These are phyloP conservation scores for Villa cingulata DNA, from an alignment of 2,888 invertebrate species.

Conservation along the genomic window DNA sequence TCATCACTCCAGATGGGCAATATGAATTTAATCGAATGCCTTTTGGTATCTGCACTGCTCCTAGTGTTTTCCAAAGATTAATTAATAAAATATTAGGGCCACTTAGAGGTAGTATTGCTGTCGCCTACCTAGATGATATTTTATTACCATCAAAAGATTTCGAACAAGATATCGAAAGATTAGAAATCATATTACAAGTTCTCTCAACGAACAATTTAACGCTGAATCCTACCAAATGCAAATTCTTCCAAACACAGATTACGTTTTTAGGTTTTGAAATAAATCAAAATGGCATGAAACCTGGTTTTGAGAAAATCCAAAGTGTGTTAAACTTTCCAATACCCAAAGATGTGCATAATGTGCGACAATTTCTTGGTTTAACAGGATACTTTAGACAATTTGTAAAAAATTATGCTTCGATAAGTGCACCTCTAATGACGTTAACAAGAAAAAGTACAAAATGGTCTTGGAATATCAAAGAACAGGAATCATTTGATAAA, in stretches of 20 bases:
- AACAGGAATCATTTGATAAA: too few species aligned
- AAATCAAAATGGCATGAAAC: constrained; percentile 15
- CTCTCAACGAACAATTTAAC: constrained; percentile 4
- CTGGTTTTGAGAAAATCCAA: constrained; percentile 17
- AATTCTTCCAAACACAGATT: constrained; percentile 14
- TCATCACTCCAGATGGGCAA: constrained; percentile 11
- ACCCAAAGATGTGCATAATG: too few species aligned
- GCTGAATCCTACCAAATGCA: constrained; percentile 10
- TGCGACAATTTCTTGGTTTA: too few species aligned
- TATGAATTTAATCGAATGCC: constrained; percentile 22
- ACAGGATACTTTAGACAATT: too few species aligned
- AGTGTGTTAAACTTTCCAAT: constrained; percentile 13
- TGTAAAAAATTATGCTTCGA: too few species aligned
- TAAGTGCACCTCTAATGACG: too few species aligned
- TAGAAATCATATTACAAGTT: background rate
- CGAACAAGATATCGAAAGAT: constrained; percentile 8
- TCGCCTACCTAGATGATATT: constrained; percentile 19
- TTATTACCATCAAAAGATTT: constrained; percentile 11
- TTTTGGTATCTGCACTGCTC: constrained; percentile 24
- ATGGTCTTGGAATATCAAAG: too few species aligned
- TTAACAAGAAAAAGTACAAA: too few species aligned
- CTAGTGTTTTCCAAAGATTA: constrained; percentile 20
- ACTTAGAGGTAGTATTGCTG: constrained; percentile 4
- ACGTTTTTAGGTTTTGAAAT: constrained; percentile 19
- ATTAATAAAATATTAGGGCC: too few species aligned